phyloP scores from a whole-genome alignment of 2,113 vertebrate species.

The Anser cygnoides region DNA sequence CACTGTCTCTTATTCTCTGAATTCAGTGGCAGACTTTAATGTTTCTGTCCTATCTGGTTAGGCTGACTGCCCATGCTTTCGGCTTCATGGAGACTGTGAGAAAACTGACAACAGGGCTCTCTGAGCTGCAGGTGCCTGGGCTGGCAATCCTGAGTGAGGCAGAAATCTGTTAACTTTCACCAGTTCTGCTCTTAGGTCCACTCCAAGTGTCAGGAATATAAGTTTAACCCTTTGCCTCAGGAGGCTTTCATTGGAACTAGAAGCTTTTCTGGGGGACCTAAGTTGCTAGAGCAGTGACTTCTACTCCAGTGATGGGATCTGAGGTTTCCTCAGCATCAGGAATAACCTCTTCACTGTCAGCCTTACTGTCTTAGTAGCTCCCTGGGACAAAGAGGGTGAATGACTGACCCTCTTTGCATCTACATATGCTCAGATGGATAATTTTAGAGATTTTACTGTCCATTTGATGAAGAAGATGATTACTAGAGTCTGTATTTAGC shows the following conservation, averaged over 20 bases:
- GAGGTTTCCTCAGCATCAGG: neutral
- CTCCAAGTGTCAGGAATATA: neutral
- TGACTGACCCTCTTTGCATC: neutral
- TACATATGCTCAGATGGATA: neutral
- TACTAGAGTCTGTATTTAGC: neutral
- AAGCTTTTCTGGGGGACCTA: neutral
- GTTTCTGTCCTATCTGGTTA: neutral
- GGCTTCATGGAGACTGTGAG: neutral
- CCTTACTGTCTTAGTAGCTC: neutral
- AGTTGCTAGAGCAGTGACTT: neutral
- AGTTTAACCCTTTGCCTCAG: neutral
- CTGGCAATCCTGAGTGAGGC: neutral
- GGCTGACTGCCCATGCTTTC: neutral
- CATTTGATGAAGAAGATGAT: neutral
- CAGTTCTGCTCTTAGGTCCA: neutral
- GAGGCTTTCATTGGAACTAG: rapidly evolving
- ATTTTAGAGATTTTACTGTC: neutral
- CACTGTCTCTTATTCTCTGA: neutral
- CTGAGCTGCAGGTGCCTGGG: neutral
- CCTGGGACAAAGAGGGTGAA: neutral
- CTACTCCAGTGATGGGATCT: neutral
- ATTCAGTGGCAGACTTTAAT: neutral
- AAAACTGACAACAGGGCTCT: neutral
- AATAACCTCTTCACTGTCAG: neutral
- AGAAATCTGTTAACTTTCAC: neutral